Evolutionary conservation across 2,113 vertebrate genomes (phyloP), one percentile per base, ranked within the genome.

Genomic region (Polypterus senegalus): DNA sequence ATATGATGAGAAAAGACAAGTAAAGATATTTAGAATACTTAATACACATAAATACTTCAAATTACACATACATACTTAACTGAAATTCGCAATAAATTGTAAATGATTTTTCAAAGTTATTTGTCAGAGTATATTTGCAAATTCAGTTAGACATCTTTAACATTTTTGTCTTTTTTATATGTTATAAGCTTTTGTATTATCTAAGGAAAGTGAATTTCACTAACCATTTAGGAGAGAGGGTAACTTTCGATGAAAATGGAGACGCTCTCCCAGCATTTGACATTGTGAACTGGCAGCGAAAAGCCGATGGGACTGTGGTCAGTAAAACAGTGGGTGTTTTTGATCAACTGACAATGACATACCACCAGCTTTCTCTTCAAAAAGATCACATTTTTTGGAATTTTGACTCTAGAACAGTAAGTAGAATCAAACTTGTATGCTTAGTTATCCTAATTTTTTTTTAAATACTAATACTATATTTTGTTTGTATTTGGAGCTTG

Each of bases 191-290:
- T 48, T 48, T 78, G 3, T 60, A 81, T 70, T 84, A 82, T 65
- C 61, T 83, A 48, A 62, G 79, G 65, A 76, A 60, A 4, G 75
- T 84, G 9, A 78, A 81, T 49, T 82, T 84, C 58, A 80, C 73
- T 7, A 79, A 77, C 57, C 47, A 70, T 4, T 81, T 76, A 66
- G 83, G 80, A 6, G 82, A 86, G 60, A 61, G 69, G 61, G 76
- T 86, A 5, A 77, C 76, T 3, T 86, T 86, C 70, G 82, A 86
- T 48, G 49, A 77, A 3, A 83, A 83, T 56, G 83, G 83, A 3
- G 76, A 86, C 61, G 80, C 76, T 43, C 54, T 81, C 54, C 76
- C 80, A 59, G 81, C 82, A 9, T 86, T 84, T 61, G 83, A 84
- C 54, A 60, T 86, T 5, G 69, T 83, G 73, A 83, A 81, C 70